Base-by-base conservation (phyloP, 2,888 invertebrate species). In the Drosophila subsilvestris region DNA sequence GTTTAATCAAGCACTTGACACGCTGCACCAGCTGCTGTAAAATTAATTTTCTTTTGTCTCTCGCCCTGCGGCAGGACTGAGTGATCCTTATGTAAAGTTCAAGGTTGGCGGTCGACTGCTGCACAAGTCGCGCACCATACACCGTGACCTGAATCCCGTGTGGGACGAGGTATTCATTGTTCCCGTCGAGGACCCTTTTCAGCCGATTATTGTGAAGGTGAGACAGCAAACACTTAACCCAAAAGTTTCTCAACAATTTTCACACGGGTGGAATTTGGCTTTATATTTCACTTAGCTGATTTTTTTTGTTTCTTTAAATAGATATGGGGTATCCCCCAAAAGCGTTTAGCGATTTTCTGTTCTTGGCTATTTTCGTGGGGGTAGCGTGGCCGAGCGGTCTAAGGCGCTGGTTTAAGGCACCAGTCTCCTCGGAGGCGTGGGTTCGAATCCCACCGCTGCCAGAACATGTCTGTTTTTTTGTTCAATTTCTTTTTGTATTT, bases 61-160 rank as follows among this genome's bases (percentile, higher is more conserved):
- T 37, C 37, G 37, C 37, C 37, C 37, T 67, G 72, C 68, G 56
- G 22, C 85, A 97, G 98, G 98, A 82, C 96, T 98, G 72, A 98
- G 98, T 92, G 99, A 99, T 93, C 99, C 99, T 22, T 99, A 99
- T 93, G 98, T 98, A 62, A 99, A 99, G 94, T 98, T 99, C 93
- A 98, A 98, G 93, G 93, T 95, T 75, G 96, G 95, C 12, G 97
- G 97, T 42, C 94, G 97, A 73, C 93, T 98, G 79, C 94, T 98
- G 79, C 97, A 98, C 93, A 99, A 98, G 93, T 98, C 98, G 80
- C 96, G 96, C 90, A 99, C 97, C 62, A 96, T 99, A 69, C 97
- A 97, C 92, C 95, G 98, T 86, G 98, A 98, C 92, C 94, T 99
- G 70, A 99, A 99, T 93, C 99, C 99, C 0, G 94, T 96, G n/a